A percentile compares a stretch with the other conserved stretches of the same genome.
These are phyloP conservation scores for Digitonthophagus gazella DNA, from an alignment of 2,888 invertebrate species.

Conservation along the genomic window DNA sequence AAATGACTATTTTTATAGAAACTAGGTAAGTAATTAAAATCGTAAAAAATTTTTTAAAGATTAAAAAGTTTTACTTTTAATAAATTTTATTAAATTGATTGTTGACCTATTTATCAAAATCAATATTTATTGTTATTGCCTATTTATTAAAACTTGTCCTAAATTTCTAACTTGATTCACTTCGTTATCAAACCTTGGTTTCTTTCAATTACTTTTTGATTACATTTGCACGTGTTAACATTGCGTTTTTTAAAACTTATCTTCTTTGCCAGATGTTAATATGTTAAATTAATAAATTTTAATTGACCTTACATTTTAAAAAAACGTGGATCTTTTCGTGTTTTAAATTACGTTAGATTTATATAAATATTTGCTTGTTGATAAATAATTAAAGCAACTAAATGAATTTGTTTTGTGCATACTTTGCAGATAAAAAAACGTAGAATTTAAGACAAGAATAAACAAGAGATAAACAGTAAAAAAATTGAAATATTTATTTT, in stretches of 20 bases:
- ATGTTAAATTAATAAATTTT: too few relatives aligned
- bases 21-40: too few relatives aligned
- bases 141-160: not conserved
- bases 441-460: not conserved
- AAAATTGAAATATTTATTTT: not conserved
- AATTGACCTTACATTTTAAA: too few relatives aligned
- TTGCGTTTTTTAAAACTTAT: too few relatives aligned
- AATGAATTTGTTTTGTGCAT: not conserved
- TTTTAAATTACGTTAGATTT: not conserved
- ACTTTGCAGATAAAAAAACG: not conserved
- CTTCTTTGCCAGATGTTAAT: too few relatives aligned
- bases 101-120: not conserved
- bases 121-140: not conserved
- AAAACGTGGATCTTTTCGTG: not conserved
- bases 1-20: too few relatives aligned
- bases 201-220: too few relatives aligned
- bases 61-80: not conserved
- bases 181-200: too few relatives aligned
- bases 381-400: not conserved
- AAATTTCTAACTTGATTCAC: too few relatives aligned
- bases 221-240: too few relatives aligned
- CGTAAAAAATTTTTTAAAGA: too few relatives aligned
- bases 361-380: not conserved
- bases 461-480: not conserved
- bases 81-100: not conserved